phyloP scores from a whole-genome alignment of 2,888 invertebrate genomes.

The Smittia sp. region DNA sequence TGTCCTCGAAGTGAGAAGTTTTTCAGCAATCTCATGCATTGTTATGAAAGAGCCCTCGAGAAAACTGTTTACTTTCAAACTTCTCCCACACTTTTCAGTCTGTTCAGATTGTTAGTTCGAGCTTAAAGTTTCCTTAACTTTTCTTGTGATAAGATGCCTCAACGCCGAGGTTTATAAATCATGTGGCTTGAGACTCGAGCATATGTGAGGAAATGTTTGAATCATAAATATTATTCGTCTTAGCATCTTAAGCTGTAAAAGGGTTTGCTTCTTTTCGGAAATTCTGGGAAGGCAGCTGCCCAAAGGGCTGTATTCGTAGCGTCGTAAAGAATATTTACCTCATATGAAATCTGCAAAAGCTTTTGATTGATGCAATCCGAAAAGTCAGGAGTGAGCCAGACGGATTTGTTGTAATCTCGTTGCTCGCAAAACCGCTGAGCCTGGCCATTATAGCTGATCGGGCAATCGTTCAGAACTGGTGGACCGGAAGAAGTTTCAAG shows the following conservation, averaged over 20 bases:
- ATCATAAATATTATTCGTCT: not conserved
- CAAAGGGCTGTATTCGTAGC: too few species aligned
- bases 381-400: slow-evolving; percentile 75
- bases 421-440: slow-evolving; percentile 60
- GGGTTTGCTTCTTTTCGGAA: not conserved
- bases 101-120: too few species aligned
- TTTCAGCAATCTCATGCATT: too few species aligned
- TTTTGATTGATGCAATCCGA: slow-evolving; percentile 68
- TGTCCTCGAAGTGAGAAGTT: not conserved
- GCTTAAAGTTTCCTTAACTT: not conserved
- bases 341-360: slow-evolving; percentile 61
- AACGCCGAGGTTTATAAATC: not conserved
- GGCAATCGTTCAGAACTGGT: slow-evolving; percentile 64
- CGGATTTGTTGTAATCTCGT: slow-evolving; percentile 62
- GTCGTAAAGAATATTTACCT: slow-evolving; percentile 55
- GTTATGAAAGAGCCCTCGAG: too few species aligned
- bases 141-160: not conserved
- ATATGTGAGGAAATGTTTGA: not conserved
- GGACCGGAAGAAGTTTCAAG: slow-evolving; percentile 71
- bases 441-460: slow-evolving; percentile 57
- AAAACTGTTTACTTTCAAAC: too few species aligned
- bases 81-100: not conserved
- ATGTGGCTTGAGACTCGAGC: not conserved
- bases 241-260: not conserved
- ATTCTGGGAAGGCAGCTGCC: not conserved